A percentile compares a stretch with the other conserved stretches of the same genome.
Conservation (phyloP, 1,140 invertebrate species). For the Ruditapes philippinarum region DNA sequence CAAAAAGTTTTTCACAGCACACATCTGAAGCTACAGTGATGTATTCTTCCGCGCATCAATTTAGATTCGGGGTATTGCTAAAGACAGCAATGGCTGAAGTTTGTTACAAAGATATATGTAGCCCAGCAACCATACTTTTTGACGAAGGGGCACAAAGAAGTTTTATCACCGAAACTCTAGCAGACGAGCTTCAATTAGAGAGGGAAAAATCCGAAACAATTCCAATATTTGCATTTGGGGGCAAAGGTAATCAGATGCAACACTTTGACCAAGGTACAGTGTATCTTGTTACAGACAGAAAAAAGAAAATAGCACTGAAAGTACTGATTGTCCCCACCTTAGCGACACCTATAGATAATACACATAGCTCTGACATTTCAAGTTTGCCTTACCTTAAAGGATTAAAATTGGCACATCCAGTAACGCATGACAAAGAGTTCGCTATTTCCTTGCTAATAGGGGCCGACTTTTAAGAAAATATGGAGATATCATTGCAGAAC, state of each 20-base stretch:
- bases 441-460: neutral
- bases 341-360: neutral
- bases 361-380: neutral
- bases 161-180: slow-evolving; percentile 6
- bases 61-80: neutral
- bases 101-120: neutral
- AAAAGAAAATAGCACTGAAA: neutral
- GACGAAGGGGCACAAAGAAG: slow-evolving; percentile 6
- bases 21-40: no score
- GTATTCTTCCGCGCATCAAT: no score
- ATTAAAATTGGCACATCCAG: neutral
- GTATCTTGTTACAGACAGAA: neutral
- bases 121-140: neutral
- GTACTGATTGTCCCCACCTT: neutral
- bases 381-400: neutral
- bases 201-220: neutral
- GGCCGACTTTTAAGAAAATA: no score
- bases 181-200: neutral
- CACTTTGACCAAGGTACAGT: neutral
- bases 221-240: neutral
- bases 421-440: neutral
- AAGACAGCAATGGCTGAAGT: neutral
- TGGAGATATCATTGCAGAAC: no score
- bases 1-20: no score
- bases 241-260: neutral